Base-by-base conservation (phyloP, 2,113 vertebrate genomes). In the Gambusia holbrooki region DNA sequence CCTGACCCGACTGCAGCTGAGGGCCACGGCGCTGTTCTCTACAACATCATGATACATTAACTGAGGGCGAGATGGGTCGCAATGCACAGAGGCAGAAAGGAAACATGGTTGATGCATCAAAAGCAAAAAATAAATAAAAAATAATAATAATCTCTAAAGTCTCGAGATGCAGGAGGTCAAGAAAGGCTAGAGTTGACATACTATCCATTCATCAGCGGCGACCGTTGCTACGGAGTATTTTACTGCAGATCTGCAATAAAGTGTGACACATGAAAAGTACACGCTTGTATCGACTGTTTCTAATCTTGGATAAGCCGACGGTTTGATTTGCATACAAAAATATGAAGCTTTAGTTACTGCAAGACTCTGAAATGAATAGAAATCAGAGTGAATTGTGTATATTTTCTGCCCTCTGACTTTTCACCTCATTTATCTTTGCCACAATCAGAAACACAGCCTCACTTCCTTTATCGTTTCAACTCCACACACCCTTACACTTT, bases 1-100 rank as follows among this genome's bases (percentile, higher is more conserved):
- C 51, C 45, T 74, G 76, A 86, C 85, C 84, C 40, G 80, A 71
- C 66, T 11, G 66, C 4, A 63, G 73, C 84, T 30, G 67, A 72
- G 60, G 75, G 80, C 74, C 71, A 63, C 48, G 14, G 71, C 72
- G 66, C 58, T 40, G 68, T 65, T 71, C 66, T 65, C 19, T 54
- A 76, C 78, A 76, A 81, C 72, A 79, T 80, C 83, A 70, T 12
- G 60, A 72, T 32, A 14, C 67, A 73, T 81, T 82, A 84, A 66
- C 71, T 27, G 64, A 54, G 45, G 40, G 13, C 58, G 60, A 76
- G 62, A 54, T 8, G 40, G 82, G 80, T 82, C 73, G 69, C 25
- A 0, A 22, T 28, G 27, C 8, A 14, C 29, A 37, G 35, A 32
- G 69, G 74, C 74, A 32, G 62, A 73, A 69, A 76, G 76, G 74